phyloP scores from a whole-genome alignment of 2,888 invertebrate species.

The Leptopilina drosophilae region DNA sequence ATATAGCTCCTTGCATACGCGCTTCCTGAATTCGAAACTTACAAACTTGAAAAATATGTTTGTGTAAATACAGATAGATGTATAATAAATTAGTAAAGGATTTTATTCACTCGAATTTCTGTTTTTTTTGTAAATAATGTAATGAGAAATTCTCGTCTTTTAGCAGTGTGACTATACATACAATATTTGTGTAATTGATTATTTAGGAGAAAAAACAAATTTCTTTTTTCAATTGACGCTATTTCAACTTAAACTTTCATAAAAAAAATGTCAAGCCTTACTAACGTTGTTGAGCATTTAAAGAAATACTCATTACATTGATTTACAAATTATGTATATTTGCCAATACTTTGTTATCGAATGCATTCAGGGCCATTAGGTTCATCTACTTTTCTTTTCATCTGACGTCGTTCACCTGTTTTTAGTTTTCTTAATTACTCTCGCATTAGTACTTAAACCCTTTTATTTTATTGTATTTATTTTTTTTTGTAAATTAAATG shows the following conservation, averaged over 20 bases:
- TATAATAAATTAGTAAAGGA: slow-evolving; percentile 66
- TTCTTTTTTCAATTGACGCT: slow-evolving; percentile 49
- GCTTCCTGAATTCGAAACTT: slow-evolving; percentile 40
- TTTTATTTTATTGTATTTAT: slow-evolving; percentile 9
- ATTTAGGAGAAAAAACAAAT: slow-evolving; percentile 60
- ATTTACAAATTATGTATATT: slow-evolving; percentile 63
- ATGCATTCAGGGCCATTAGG: slow-evolving; percentile 69
- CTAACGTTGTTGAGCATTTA: slow-evolving; percentile 21
- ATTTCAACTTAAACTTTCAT: no score
- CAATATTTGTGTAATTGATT: slow-evolving; percentile 64
- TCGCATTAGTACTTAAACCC: background rate
- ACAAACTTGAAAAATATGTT: slow-evolving; percentile 54
- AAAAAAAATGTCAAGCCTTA: background rate
- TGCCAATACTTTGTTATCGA: slow-evolving; percentile 65
- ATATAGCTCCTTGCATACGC: slow-evolving; percentile 72
- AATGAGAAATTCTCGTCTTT: slow-evolving; percentile 57
- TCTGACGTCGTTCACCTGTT: slow-evolving; percentile 40
- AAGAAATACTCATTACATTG: slow-evolving; percentile 66
- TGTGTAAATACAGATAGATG: slow-evolving; percentile 62
- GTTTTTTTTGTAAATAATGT: slow-evolving; percentile 66
- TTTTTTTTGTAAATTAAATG: slow-evolving; percentile 54
- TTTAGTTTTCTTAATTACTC: slow-evolving; percentile 50
- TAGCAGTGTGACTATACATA: slow-evolving; percentile 63
- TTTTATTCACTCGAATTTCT: slow-evolving; percentile 62
- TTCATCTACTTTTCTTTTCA: slow-evolving; percentile 60